A percentile compares a stretch with the other conserved stretches of the same genome.
Conservation (phyloP, 2,113 vertebrate species). For the Piaya cayana region DNA sequence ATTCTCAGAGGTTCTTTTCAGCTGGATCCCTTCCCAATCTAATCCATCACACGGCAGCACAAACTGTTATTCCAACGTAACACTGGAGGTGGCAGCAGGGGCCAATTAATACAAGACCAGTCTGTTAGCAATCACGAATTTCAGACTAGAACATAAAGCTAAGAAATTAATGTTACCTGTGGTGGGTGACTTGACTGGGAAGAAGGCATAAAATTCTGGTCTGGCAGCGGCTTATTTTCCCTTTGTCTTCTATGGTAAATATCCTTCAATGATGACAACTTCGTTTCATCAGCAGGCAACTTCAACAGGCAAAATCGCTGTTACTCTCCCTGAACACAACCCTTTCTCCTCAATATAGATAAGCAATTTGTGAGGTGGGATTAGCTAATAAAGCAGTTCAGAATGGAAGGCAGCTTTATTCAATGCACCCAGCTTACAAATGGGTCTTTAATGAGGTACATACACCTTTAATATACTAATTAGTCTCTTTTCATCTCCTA, state of each 20-base stretch:
- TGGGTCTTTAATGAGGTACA: not conserved
- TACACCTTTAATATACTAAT: not conserved
- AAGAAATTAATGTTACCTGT: slow-evolving; percentile 77
- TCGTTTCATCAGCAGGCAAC: slow-evolving; percentile 74
- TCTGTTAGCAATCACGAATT: not conserved
- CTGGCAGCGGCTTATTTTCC: slow-evolving; percentile 73
- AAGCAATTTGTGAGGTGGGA: not conserved
- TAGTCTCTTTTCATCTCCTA: not conserved
- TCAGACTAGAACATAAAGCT: not conserved
- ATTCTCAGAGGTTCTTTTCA: not conserved
- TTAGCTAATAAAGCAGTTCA: not conserved
- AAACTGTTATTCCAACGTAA: not conserved
- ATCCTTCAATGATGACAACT: slow-evolving; percentile 83
- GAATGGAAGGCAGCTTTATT: not conserved
- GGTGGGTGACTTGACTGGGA: slow-evolving; percentile 78
- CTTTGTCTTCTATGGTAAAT: slow-evolving; percentile 88
- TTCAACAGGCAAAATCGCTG: slow-evolving; percentile 57
- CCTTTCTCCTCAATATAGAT: not conserved
- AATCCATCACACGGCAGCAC: not conserved
- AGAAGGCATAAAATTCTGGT: slow-evolving; percentile 71
- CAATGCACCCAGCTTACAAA: not conserved
- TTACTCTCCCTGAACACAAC: not conserved
- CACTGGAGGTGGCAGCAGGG: slow-evolving; percentile 59
- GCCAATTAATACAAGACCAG: not conserved
- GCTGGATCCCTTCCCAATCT: slow-evolving; percentile 24